Conservation (phyloP, 2,113 vertebrate species). For the Plectropomus leopardus region DNA sequence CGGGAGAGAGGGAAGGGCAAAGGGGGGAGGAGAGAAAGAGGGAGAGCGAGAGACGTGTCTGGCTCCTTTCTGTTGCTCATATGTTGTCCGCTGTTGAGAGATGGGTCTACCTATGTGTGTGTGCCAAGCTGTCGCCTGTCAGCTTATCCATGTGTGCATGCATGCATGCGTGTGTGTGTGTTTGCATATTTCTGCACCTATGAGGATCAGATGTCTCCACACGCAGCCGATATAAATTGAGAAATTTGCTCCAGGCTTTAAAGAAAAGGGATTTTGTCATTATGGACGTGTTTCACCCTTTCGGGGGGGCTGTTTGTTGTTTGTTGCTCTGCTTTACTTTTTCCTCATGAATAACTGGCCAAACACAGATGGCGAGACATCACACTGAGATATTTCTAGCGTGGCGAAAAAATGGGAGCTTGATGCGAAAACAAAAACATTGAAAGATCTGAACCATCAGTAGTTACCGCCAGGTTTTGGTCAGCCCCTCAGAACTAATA, state of each 20-base stretch:
- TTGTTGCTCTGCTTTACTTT: background rate
- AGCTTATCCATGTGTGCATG: background rate
- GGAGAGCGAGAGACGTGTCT: conserved; percentile 13
- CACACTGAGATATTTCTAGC: conserved; percentile 24
- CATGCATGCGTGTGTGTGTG: background rate
- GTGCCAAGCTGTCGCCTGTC: conserved; percentile 29
- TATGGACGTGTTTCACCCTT: background rate
- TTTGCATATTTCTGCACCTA: conserved; percentile 18
- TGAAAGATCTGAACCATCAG: conserved; percentile 2
- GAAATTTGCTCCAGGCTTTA: background rate
- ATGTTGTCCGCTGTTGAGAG: conserved; percentile 35
- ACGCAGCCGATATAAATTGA: background rate
- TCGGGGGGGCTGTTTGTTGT: background rate
- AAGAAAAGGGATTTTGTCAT: background rate
- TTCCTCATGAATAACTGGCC: background rate
- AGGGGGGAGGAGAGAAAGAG: background rate
- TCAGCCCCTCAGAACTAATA: background rate
- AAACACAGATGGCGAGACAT: conserved; percentile 35
- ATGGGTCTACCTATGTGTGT: conserved; percentile 11
- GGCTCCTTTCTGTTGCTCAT: conserved; percentile 45
- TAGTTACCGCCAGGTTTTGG: background rate
- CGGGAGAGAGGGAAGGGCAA: conserved; percentile 37
- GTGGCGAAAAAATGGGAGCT: background rate
- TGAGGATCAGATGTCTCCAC: background rate
- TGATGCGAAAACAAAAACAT: conserved; percentile 1